phyloP scores from a whole-genome alignment of 2,797 vertebrate genomes.

The Amblyraja radiata region DNA sequence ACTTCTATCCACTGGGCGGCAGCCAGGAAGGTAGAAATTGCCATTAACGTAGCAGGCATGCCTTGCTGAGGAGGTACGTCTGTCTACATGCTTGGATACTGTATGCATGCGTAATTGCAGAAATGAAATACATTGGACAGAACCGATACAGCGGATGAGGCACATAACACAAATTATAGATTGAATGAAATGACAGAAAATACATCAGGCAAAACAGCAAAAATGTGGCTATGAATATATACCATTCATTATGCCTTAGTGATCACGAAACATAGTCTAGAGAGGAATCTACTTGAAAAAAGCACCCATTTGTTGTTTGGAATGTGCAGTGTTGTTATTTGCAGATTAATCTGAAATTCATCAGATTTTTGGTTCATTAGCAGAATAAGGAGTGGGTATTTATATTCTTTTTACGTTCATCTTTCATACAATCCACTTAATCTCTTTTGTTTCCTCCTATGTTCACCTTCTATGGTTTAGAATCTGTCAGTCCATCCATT shows the following conservation, averaged over 20 bases:
- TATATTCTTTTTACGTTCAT: background rate
- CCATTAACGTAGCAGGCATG: background rate
- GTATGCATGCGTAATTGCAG: background rate
- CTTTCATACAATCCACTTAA: constrained; percentile 18
- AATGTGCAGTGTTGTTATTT: background rate
- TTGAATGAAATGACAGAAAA: background rate
- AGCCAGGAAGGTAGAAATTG: background rate
- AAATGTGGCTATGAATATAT: background rate
- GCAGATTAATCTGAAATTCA: background rate
- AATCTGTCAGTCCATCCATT: background rate
- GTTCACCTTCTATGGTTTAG: constrained; percentile 27
- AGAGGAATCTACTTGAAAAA: background rate
- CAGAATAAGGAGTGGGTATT: background rate
- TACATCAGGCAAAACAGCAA: background rate
- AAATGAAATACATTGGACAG: background rate
- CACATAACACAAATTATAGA: background rate
- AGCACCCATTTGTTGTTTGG: background rate
- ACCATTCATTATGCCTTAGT: background rate
- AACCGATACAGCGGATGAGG: background rate
- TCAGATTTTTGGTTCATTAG: background rate
- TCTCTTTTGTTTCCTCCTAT: constrained; percentile 18
- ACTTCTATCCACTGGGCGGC: too few relatives aligned
- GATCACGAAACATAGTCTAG: background rate
- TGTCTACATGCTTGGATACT: background rate
- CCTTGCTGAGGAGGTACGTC: background rate